Evolutionary conservation across 2,113 vertebrate species (phyloP), one percentile per base, ranked within the genome.

Genomic region (Fulmarus glacialis): DNA sequence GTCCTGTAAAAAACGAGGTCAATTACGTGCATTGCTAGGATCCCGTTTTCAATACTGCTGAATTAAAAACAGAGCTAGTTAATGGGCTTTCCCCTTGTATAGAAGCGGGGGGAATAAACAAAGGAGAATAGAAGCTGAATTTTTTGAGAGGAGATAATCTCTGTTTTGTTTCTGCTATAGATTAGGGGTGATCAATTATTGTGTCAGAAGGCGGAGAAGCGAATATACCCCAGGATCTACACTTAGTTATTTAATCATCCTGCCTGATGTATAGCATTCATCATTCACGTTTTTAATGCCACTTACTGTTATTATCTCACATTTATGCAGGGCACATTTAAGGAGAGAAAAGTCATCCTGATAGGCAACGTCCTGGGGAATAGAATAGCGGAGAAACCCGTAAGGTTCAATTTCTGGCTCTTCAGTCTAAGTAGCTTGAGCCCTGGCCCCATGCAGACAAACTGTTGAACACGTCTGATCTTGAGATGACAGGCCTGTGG

Each of bases 1-100:
- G 34, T 87, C 36, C 63, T 59, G 38, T 90, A 52, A 66, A 83
- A 83, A 96, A 47, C 0, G 0, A 70, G 74, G 86, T 95, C 73
- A 80, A 53, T 94, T 93, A 64, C 10, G 0, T 80, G 58, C 68
- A 59, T 89, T 91, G 52, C 74, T 68, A 20, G 77, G 56, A 79
- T 83, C 64, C 45, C 11, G 2, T 93, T 90, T 95, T 87, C 72
- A 92, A n/a, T 95, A 68, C 43, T 2, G 2, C 58, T 64, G 56
- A 96, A 93, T 90, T 94, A 95, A 95, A 88, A 95, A 3, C 40
- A 82, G 71, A 72, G 81, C 64, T 93, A 27, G 77, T 94, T 95
- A 93, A 93, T 93, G 72, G 70, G 22, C 67, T 91, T 94, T 78
- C 58, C 47, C 60, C 36, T 89, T 48, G 43, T 32, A 32, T 27